A percentile compares a stretch with the other conserved stretches of the same genome.
phyloP scores from a whole-genome alignment of 2,888 invertebrate species.

The Bellardia bayeri region DNA sequence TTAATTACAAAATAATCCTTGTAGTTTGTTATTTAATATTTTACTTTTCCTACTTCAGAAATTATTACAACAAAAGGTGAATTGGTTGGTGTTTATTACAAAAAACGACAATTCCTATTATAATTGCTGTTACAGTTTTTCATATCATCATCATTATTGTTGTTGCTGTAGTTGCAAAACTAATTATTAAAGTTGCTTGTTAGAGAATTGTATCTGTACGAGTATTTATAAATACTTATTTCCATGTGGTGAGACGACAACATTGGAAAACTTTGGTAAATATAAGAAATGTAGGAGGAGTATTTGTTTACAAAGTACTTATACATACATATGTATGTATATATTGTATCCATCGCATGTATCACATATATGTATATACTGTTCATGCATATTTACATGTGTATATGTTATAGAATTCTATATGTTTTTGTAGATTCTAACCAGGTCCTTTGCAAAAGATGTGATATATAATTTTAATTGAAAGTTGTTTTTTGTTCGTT shows the following conservation, averaged over 20 bases:
- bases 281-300: not conserved
- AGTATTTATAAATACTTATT: not conserved
- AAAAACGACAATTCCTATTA: not conserved
- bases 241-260: not conserved
- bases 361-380: too few relatives aligned
- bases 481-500: slow-evolving; percentile 38
- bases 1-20: too few relatives aligned
- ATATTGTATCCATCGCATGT: not conserved
- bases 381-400: not conserved
- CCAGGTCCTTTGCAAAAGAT: slow-evolving; percentile 36
- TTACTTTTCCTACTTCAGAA: not conserved
- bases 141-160: not conserved
- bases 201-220: not conserved
- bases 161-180: slow-evolving; percentile 1
- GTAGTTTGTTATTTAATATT: not conserved
- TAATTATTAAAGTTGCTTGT: not conserved
- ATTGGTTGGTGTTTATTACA: slow-evolving; percentile 1
- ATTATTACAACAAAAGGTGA: not conserved
- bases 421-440: not conserved
- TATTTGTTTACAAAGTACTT: slow-evolving; percentile 2
- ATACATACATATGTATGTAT: not conserved
- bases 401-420: not conserved
- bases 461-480: slow-evolving; percentile 55
- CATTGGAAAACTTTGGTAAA: slow-evolving; percentile 7
- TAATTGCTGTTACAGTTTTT: not conserved